Evolutionary conservation across 1,140 invertebrate genomes (phyloP), one percentile per base, ranked within the genome.

Genomic region (Conus betulinus): DNA sequence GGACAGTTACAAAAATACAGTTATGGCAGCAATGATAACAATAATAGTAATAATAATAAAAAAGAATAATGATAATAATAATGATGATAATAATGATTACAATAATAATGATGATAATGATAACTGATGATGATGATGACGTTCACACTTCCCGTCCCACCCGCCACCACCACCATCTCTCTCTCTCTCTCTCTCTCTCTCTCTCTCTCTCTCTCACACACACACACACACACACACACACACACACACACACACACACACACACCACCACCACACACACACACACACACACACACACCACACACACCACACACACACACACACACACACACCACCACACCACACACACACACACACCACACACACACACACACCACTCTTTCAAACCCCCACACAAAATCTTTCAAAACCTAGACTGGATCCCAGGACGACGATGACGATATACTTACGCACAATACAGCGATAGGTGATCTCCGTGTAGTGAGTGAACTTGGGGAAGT

Each of bases 401-500:
- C 13, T n/a, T 23, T 25, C 23, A 27, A 15, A 78, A 0, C 39
- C 39, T 39, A 39, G 39, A 39, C 39, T 39, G 39, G 39, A 39
- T 39, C 39, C 39, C 39, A 39, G 39, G 39, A 39, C 39, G 39
- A 39, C 39, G 39, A 63, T 63, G 60, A 13, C 60, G 17, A 11
- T 4, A n/a, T 71, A 52, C 84, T 85, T 60, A 85, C 84, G 60
- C 25, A 53, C 25, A 5, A 85, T 53, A 23, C 84, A 85, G 0
- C 27, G 27, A 39, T 85, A 85, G 3, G 27, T 52, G 25, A 85
- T 71, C 15, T 53, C 63, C 25, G 71, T 85, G 63, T 85, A 85
- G 60, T 85, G 84, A 0, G 84, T 85, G 27, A 74, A 74, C 84
- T 67, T 20, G 39, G 84, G 84, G 27, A 71, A 85, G 84, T 71